phyloP scores from a whole-genome alignment of 2,888 invertebrate genomes.

The Eudemis profundana region DNA sequence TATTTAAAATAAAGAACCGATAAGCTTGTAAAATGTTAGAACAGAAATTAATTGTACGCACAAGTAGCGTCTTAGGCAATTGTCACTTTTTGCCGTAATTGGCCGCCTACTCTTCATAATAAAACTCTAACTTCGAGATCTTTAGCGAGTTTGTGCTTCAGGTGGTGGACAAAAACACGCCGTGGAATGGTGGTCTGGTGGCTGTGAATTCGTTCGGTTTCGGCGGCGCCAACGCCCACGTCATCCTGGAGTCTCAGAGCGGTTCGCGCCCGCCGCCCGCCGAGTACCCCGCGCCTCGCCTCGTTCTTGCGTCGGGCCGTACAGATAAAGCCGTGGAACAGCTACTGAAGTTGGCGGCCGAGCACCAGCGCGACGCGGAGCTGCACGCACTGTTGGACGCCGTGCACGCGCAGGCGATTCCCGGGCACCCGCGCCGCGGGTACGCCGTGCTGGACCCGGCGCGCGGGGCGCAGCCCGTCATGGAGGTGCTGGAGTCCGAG shows the following conservation, averaged over 20 bases:
- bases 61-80: too few relatives aligned
- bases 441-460: too few relatives aligned
- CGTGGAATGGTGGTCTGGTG: constrained; percentile 96
- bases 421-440: constrained; percentile 91
- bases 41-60: too few relatives aligned
- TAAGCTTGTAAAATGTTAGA: too few relatives aligned
- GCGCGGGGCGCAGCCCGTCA: too few relatives aligned
- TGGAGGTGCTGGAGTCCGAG: constrained; percentile 74
- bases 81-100: too few relatives aligned
- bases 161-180: constrained; percentile 93
- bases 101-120: too few relatives aligned
- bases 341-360: too few relatives aligned
- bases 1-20: too few relatives aligned
- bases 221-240: constrained; percentile 95
- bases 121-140: too few relatives aligned
- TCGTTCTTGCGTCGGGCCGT: constrained; percentile 92
- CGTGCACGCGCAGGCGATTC: constrained; percentile 88
- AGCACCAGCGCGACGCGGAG: constrained; percentile 88
- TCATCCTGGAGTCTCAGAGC: constrained; percentile 87
- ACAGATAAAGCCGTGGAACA: constrained; percentile 91
- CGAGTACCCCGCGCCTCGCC: too few relatives aligned
- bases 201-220: constrained; percentile 99
- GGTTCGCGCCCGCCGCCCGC: constrained; percentile 83
- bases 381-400: constrained; percentile 91
- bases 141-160: constrained; percentile 50